Conservation (phyloP, 1,140 invertebrate species). For the Battus philenor region DNA sequence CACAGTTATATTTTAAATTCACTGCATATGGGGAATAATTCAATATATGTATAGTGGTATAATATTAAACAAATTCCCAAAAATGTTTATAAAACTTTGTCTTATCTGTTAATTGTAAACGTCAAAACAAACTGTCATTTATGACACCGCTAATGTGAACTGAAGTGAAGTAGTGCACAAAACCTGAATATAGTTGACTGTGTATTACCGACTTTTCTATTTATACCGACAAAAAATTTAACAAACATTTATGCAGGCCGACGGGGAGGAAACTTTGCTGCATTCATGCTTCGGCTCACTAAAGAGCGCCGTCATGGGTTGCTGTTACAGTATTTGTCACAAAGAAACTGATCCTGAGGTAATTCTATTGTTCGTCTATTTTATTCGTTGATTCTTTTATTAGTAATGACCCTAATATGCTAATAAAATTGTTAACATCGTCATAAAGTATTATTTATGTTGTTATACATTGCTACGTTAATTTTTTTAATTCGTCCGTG, state of each 20-base stretch:
- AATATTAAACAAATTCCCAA: neutral
- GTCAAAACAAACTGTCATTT: conserved; percentile 15
- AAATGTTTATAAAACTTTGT: neutral
- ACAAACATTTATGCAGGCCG: conserved; percentile 70
- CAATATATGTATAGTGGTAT: no score
- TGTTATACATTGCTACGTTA: no score
- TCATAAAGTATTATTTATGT: no score
- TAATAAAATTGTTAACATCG: no score
- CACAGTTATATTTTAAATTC: no score
- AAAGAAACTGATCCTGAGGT: conserved; percentile 77
- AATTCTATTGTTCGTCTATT: conserved; percentile 23
- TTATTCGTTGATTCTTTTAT: conserved; percentile 19
- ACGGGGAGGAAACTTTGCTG: conserved; percentile 55
- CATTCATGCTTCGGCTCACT: conserved; percentile 69
- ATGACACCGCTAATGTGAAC: conserved; percentile 18
- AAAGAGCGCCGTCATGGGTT: conserved; percentile 71
- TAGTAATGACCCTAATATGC: conserved; percentile 4
- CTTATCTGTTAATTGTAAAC: neutral
- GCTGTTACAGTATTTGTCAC: conserved; percentile 78
- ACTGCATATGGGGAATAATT: no score
- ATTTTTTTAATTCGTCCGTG: conserved; percentile 3
- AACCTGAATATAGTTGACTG: conserved; percentile 29
- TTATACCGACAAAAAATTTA: conserved; percentile 53
- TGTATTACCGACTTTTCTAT: conserved; percentile 62
- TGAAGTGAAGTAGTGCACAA: conserved; percentile 25